Evolutionary conservation across 1,140 invertebrate species (phyloP).

Genomic region (Anastatus disparis): DNA sequence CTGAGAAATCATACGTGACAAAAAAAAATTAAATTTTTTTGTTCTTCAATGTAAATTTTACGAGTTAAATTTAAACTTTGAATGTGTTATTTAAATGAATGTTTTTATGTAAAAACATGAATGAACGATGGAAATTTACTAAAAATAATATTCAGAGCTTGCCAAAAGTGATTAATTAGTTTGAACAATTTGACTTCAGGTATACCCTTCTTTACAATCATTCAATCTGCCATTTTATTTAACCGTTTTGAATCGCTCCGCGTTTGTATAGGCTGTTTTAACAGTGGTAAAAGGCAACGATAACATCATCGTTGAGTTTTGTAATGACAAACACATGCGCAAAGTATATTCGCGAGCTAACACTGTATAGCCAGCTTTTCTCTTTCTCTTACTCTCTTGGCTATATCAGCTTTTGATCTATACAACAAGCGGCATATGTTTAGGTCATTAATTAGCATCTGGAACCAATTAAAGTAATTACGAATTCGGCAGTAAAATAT

Average conservation of each 20-base stretch:
- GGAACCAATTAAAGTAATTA: conserved; percentile 63
- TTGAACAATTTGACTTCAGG: conserved; percentile 20
- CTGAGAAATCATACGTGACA: too few species aligned
- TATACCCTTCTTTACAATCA: conserved; percentile 30
- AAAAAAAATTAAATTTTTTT: too few species aligned
- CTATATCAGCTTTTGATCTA: conserved; percentile 57
- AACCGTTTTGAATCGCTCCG: background rate
- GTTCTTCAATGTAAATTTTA: too few species aligned
- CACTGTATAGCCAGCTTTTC: conserved; percentile 10
- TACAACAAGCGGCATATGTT: conserved; percentile 60
- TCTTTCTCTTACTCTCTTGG: conserved; percentile 31
- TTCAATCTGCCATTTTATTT: conserved; percentile 36
- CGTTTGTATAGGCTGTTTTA: too few species aligned
- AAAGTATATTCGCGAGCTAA: conserved; percentile 14
- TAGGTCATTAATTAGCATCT: conserved; percentile 65
- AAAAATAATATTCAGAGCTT: conserved; percentile 15
- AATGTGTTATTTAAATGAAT: too few species aligned
- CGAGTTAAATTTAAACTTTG: too few species aligned
- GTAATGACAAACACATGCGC: conserved; percentile 64
- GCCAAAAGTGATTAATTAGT: conserved; percentile 34
- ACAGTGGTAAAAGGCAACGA: conserved; percentile 40
- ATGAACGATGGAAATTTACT: conserved; percentile 14
- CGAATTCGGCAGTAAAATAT: conserved; percentile 62
- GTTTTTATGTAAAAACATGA: too few species aligned
- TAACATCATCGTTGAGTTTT: conserved; percentile 56